Evolutionary conservation across 2,113 vertebrate genomes (phyloP).

Genomic region (Protomyctophum bolini): DNA sequence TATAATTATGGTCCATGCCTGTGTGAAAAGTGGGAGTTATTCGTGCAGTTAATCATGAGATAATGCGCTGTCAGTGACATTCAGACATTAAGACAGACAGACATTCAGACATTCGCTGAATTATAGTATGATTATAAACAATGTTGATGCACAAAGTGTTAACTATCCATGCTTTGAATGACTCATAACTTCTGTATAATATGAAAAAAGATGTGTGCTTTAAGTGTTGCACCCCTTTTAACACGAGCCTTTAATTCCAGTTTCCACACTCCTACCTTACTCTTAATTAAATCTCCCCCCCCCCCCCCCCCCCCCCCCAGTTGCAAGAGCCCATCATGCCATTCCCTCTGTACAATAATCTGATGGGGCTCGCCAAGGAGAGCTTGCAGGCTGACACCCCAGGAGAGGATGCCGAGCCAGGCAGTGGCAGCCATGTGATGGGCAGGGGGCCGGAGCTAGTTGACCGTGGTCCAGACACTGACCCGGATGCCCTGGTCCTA

Average conservation of each 20-base stretch:
- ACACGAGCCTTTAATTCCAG: not conserved
- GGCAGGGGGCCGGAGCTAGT: conserved; percentile 74
- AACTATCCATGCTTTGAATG: no score
- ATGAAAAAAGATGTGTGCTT: not conserved
- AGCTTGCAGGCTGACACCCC: conserved; percentile 77
- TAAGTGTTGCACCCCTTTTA: not conserved
- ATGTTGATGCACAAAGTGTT: not conserved
- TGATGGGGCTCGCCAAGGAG: conserved; percentile 96
- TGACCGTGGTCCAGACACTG: conserved; percentile 76
- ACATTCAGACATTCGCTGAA: no score
- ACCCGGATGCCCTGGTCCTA: conserved; percentile 75
- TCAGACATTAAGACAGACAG: no score
- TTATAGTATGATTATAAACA: not conserved
- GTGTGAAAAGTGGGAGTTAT: no score
- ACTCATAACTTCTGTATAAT: not conserved
- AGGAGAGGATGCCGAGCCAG: conserved; percentile 59
- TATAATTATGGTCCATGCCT: no score
- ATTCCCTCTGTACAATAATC: conserved; percentile 88
- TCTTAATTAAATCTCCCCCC: not conserved
- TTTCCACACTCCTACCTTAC: not conserved
- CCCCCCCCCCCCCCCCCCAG: conserved; percentile 64
- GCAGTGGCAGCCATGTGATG: not conserved
- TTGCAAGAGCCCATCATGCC: conserved; percentile 93
- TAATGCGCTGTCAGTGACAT: no score
- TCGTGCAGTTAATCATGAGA: no score